A percentile compares a stretch with the other conserved stretches of the same genome.
Conservation (phyloP, 92 coral and sea anemone genomes). For the Phymanthus crucifer region DNA sequence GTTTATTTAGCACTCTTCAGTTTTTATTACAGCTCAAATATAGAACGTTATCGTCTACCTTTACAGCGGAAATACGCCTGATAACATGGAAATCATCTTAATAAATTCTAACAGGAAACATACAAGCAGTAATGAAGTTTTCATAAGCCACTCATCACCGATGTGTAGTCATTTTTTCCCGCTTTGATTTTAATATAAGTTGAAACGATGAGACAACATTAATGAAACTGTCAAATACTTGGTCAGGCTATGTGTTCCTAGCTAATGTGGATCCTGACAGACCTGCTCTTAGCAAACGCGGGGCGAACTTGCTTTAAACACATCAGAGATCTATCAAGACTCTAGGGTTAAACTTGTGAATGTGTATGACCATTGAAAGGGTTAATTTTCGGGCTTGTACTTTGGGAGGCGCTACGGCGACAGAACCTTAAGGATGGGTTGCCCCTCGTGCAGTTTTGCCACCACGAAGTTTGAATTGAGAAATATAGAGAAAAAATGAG, state of each 20-base stretch:
- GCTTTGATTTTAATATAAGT: constrained; percentile 72
- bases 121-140: constrained; percentile 73
- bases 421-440: background rate
- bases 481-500: background rate
- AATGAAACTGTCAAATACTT: constrained; percentile 33
- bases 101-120: constrained; percentile 84
- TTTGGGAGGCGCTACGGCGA: background rate
- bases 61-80: constrained; percentile 72
- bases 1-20: constrained; percentile 88
- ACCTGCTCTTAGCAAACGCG: background rate
- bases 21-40: constrained; percentile 87
- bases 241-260: constrained; percentile 16
- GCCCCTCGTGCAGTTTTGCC: background rate
- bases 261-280: constrained; percentile 47
- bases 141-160: constrained; percentile 42
- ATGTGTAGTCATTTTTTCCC: constrained; percentile 52
- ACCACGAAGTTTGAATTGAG: background rate
- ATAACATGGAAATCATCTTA: constrained; percentile 77
- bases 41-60: constrained; percentile 57
- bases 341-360: constrained; percentile 3
- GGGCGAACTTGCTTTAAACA: constrained; percentile 4
- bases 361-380: background rate
- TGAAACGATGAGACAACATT: constrained; percentile 54
- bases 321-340: background rate
- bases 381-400: background rate